Evolutionary conservation across 2,888 invertebrate genomes (phyloP).

Genomic region (Lasioglossum pauxillum): DNA sequence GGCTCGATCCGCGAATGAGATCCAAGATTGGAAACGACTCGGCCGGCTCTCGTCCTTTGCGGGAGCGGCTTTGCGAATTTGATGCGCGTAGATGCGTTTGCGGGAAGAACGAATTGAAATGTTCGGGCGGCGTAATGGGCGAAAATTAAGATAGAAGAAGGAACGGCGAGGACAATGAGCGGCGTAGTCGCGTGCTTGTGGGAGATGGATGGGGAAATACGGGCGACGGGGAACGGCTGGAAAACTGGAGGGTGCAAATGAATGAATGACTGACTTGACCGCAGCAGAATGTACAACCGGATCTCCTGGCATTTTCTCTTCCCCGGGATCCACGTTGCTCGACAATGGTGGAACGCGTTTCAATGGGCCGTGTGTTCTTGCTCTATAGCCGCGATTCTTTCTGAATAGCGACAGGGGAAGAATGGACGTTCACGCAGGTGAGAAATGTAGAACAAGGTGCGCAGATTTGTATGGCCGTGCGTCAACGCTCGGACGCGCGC

Average conservation of each 20-base stretch:
- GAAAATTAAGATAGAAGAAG: slow-evolving; percentile 43
- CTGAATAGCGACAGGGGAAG: slow-evolving; percentile 8
- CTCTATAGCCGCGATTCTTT: slow-evolving; percentile 39
- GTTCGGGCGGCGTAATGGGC: slow-evolving; percentile 6
- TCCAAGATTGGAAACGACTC: slow-evolving; percentile 2
- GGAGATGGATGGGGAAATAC: slow-evolving; percentile 20
- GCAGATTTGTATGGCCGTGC: slow-evolving; percentile 1
- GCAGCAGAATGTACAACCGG: slow-evolving; percentile 72
- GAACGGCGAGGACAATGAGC: slow-evolving; percentile 22
- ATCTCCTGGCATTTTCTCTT: slow-evolving; percentile 43
- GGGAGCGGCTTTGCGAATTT: not conserved
- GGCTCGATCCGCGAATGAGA: not conserved
- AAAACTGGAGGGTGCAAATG: slow-evolving; percentile 78
- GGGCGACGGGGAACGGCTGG: slow-evolving; percentile 50
- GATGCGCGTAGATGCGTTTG: not conserved
- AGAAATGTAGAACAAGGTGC: slow-evolving; percentile 25
- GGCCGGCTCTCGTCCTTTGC: not conserved
- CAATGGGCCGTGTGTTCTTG: slow-evolving; percentile 40
- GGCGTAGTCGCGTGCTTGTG: slow-evolving; percentile 13
- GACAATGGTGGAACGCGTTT: slow-evolving; percentile 39
- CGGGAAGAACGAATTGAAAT: slow-evolving; percentile 12
- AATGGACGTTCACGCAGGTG: slow-evolving; percentile 25
- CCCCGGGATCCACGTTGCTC: slow-evolving; percentile 35
- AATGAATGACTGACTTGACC: slow-evolving; percentile 79
- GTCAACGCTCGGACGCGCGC: not conserved